A percentile compares a stretch with the other conserved stretches of the same genome.
These are phyloP conservation scores for Pipistrellus pipistrellus DNA, from an alignment of 2,797 vertebrate genomes.

Conservation along the genomic window DNA sequence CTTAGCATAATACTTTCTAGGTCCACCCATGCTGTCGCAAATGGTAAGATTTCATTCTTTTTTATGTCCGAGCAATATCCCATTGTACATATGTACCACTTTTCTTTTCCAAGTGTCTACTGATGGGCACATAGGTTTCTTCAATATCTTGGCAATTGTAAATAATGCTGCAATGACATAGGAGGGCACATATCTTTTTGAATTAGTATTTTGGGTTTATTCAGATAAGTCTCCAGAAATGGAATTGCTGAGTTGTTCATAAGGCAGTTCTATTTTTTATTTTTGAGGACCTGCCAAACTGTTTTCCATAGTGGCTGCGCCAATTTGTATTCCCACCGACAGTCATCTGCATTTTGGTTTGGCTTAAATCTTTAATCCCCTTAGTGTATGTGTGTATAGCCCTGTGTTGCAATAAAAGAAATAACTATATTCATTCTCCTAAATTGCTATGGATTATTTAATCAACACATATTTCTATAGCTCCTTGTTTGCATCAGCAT, in stretches of 20 bases:
- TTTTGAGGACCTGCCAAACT: not conserved
- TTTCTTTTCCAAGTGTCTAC: not conserved
- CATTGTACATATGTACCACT: too few relatives aligned
- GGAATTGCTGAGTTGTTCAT: not conserved
- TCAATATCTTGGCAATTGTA: fast-evolving
- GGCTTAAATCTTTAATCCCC: not conserved
- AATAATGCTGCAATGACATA: not conserved
- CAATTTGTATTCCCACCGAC: not conserved
- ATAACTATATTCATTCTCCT: not conserved
- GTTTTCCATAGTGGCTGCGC: not conserved
- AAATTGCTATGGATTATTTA: not conserved
- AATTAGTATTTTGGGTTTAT: not conserved
- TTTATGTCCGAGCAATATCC: not conserved
- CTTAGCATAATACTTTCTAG: not conserved
- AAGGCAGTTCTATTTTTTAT: not conserved
- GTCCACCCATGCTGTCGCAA: not conserved
- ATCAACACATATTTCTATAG: not conserved
- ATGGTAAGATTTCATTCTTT: not conserved
- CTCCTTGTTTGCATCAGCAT: not conserved
- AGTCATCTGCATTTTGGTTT: not conserved
- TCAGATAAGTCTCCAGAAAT: not conserved
- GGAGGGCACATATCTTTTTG: not conserved
- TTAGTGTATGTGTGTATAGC: fast-evolving
- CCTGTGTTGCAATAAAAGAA: not conserved
- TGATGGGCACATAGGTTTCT: not conserved